Evolutionary conservation across 2,888 invertebrate species (phyloP), one percentile per base, ranked within the genome.

Genomic region (Galeopsomyia nigrocyanea): DNA sequence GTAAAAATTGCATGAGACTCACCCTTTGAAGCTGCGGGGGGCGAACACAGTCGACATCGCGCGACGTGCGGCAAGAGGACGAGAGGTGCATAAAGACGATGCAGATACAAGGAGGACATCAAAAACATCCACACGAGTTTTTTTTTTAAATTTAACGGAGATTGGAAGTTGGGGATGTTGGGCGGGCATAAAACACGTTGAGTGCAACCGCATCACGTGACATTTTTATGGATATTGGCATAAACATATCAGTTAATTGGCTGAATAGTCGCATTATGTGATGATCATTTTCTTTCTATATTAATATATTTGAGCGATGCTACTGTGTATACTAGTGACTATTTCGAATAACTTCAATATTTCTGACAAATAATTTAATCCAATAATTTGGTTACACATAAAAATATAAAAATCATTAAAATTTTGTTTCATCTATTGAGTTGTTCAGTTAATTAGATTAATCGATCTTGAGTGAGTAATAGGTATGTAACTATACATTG

Each of bases 11-110:
- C 70, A 76, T 77, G 78, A 76, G 76, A 86, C 86, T 86, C 81
- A 86, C 86, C 86, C 86, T 79, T 85, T 85, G 79, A 85, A 85
- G 77, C 86, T 86, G 85, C 77, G 79, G 64, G 71, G 70, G 63
- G 13, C 66, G 75, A 55, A 58, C 56, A 70, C 66, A 63, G 69
- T 67, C 77, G 78, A 79, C 79, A 78, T 79, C 83, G 81, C 81
- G 80, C 78, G 79, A 77, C 72, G 80, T 80, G 82, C 78, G 77
- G 80, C 79, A 80, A 69, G 77, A 81, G 82, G 82, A 82, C 82
- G 83, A 79, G 76, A 80, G 80, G 84, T 83, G 84, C 82, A 83
- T 82, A 83, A 82, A 82, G 82, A 82, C 79, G 84, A 83, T 83
- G 83, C 83, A 80, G 82, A 83, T 67, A 67, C 60, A 81, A 81